Base-by-base conservation (phyloP, 2,888 invertebrate species). In the Dusona sp. region DNA sequence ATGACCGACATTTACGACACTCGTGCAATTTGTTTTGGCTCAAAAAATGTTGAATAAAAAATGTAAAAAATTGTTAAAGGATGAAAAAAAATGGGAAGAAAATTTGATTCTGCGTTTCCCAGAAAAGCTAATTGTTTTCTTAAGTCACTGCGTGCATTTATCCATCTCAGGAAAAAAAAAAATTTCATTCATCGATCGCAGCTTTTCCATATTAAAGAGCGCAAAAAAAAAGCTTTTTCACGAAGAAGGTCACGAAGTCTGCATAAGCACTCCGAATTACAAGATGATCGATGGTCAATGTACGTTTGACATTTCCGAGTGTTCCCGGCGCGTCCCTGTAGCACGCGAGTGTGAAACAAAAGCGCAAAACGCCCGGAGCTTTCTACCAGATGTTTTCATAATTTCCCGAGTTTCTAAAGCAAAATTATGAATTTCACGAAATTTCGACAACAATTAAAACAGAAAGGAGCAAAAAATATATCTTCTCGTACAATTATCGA, bases 281-380 rank as follows among this genome's bases (percentile, higher is more conserved):
- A 2, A 36, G n/a, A 54, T 54, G 33, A 54, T 73, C 73, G 51
- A 73, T 73, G 73, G 19, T 54, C 36, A 73, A 73, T 13, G 33
- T 33, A 29, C 54, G 45, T 73, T 36, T 54, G 73, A 54, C 73
- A 73, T 73, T 54, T 73, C 36, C 51, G 36, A 33, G 9, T 11
- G 22, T 54, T n/a, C 54, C 72, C 72, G 51, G 29, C 36, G 48
- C 13, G 25, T n/a, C n/a, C 7, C 33, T n/a, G 51, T 29, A 22
- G 33, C 33, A 51, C 51, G 36, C 73, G 48, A 54, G 29, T 61
- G 61, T 29, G 36, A 54, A 73, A 36, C 22, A 54, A 33, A 13
- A 72, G 33, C 16, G 61, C 61, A 61, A 29, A 16, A 16, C 7
- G 4, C 22, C 13, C 16, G 29, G 61, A 61, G 13, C 16, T 61